Evolutionary conservation across 2,113 vertebrate genomes (phyloP), one percentile per base, ranked within the genome.

Genomic region (Pseudorasbora parva): DNA sequence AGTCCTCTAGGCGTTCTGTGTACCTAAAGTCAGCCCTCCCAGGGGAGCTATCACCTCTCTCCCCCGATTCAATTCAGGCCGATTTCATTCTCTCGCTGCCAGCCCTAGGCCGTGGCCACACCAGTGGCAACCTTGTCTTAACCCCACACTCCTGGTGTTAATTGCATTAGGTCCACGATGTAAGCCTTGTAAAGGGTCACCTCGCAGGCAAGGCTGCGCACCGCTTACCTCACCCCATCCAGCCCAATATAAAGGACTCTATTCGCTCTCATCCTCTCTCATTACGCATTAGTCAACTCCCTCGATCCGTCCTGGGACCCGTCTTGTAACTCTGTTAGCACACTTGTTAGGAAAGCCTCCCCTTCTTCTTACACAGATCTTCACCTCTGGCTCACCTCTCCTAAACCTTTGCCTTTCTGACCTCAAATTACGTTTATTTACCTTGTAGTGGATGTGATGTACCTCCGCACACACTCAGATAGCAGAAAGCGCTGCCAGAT

Each of bases 261-360:
- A 92, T 94, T 94, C 93, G 88, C 92, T 95, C 94, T 95, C 93
- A 93, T 95, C 89, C 92, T 94, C 93, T 95, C 95, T 95, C 94
- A 96, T 97, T 97, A 97, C 93, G 93, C 89, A 95, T 95, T 97
- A 96, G 96, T 94, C 91, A 93, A 94, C 95, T 97, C 95, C 93
- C 91, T 92, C 84, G 87, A 89, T 92, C 89, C 86, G 92, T 93
- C 80, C 45, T 85, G 66, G 78, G 64, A 91, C 83, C 88, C 30
- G 54, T 89, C 90, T 92, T 69, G 91, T 97, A 97, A 97, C 95
- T 93, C 93, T 95, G 95, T 97, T 97, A 96, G 92, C 90, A 91
- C 85, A 91, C 88, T 92, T 90, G 93, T 94, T 87, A 96, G 92
- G 91, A 93, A 92, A 90, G 91, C 45, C 56, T 37, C 41, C 25